Evolutionary conservation across 2,888 invertebrate genomes (phyloP), one percentile per base, ranked within the genome.

Genomic region (Pecten maximus): DNA sequence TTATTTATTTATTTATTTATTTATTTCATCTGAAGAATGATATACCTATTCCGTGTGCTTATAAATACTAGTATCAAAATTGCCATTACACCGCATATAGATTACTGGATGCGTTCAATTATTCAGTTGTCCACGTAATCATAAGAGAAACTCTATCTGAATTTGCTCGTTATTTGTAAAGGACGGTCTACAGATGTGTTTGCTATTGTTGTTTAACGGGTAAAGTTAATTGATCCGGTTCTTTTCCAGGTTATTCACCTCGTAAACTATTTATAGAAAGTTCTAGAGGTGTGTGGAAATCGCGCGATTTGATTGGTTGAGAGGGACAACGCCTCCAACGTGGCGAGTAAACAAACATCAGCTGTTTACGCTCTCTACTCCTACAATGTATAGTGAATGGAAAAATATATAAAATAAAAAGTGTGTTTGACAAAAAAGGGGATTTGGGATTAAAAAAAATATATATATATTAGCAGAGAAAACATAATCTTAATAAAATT

Each of bases 241-340:
- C 10, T n/a, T 16, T 74, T 23, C 40, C 19, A 39, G 40, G n/a
- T 35, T 74, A 40, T 89, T 74, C 35, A 40, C 23, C 89, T 3
- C 35, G 2, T 28, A 54, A 44, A 35, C 35, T 86, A 86, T 44
- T 74, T 74, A 15, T 19, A 74, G 74, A 44, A 40, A 54, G 40
- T 74, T 40, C 39, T 87, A 90, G 91, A 91, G 93, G 93, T 93
- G 93, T 93, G 93, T 90, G 90, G 35, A 54, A 90, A 88, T 88
- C 19, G 54, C 54, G 60, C 28, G 40, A 60, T 91, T 87, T 89
- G 91, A 93, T 93, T 93, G 92, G 93, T 50, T 91, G n/a, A 91
- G n/a, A 35, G 60, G 89, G 91, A 89, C 91, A 91, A 91, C 92
- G 89, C 90, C 89, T 86, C n/a, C 88, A 40, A 89, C 54, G 23